Base-by-base conservation (phyloP, 2,888 invertebrate species). In the Laothoe populi region DNA sequence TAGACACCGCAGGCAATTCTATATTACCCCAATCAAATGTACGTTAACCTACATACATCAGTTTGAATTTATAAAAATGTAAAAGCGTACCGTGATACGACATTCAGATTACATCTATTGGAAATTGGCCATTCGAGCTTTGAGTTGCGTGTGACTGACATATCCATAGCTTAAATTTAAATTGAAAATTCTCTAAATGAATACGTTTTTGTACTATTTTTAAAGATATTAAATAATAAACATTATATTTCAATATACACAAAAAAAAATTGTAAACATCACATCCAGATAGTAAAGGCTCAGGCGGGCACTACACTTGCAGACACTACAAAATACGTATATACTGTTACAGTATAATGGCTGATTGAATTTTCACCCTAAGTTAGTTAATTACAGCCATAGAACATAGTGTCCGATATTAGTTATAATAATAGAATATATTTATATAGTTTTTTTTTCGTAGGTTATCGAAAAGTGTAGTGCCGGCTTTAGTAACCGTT, bases 11-110 rank as follows among this genome's bases (percentile, higher is more conserved):
- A 19, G 26, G 26, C n/a, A n/a, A 49, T 19, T 16, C 7, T 31
- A 26, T 31, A 35, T 23, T 24, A 13, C 23, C 10, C 19, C 23
- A 46, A 46, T 8, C 46, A 48, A 0, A 26, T 21, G 31, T n/a
- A 10, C 10, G 4, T 35, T 53, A 49, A 48, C 16, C 26, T 49
- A 53, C 35, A 35, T 53, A 53, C 53, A 35, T 11, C 19, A 4
- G 31, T n/a, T 16, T 3, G 31, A 10, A 31, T 35, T 35, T 53
- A 53, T 53, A 53, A 53, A 53, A 53, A 70, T 70, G 70, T 71
- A 70, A 68, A 66, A 69, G 68, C 59, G 26, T 40, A 40, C 21
- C 16, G 26, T 35, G 53, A 35, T 35, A 53, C 53, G 26, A 31
- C n/a, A 49, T 24, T 26, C 21, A 35, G 16, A 48, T 24, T 35